Base-by-base conservation (phyloP, 2,797 vertebrate genomes). In the Poeciliopsis presidionis region DNA sequence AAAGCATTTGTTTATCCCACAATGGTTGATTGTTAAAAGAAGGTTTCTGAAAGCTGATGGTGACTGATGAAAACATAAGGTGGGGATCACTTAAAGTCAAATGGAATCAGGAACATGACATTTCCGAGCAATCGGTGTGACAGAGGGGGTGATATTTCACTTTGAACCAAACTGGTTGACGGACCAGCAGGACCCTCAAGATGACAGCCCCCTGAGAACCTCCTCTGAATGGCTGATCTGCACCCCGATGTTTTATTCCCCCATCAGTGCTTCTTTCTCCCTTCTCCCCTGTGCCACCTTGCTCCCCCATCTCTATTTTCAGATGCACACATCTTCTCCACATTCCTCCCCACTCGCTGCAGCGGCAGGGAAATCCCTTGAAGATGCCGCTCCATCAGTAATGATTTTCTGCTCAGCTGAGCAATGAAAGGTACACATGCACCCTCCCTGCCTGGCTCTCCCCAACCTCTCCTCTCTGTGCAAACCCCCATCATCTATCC, bases 381-480 rank as follows among this genome's bases (percentile, higher is more conserved):
- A 91, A 92, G 84, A 92, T 86, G 88, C 87, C n/a, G 76, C 86
- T 92, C 91, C 85, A 92, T 93, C 93, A 90, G 89, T 92, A 92
- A 91, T 91, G 91, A 95, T 95, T 94, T 95, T 94, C 92, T 90
- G 91, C 93, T 93, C 88, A 82, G 83, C 85, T 88, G 91, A 89
- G 87, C 92, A 82, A 86, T 86, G 86, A 90, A 90, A 91, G 74
- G 79, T 81, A 77, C 85, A 86, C 89, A 86, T 85, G 79, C 84
- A 86, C 84, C 84, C 88, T 65, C 61, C 76, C 76, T 55, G 80
- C 84, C 77, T 79, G 22, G 7, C 75, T 73, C 77, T 55, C 63
- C 53, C 77, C 45, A 43, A 69, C 72, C 61, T 46, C 57, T 47
- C 73, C 59, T 75, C 75, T 67, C 65, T 83, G n/a, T 82, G 82